Conservation (phyloP, 2,888 invertebrate species). For the Coleophora flavipennella region DNA sequence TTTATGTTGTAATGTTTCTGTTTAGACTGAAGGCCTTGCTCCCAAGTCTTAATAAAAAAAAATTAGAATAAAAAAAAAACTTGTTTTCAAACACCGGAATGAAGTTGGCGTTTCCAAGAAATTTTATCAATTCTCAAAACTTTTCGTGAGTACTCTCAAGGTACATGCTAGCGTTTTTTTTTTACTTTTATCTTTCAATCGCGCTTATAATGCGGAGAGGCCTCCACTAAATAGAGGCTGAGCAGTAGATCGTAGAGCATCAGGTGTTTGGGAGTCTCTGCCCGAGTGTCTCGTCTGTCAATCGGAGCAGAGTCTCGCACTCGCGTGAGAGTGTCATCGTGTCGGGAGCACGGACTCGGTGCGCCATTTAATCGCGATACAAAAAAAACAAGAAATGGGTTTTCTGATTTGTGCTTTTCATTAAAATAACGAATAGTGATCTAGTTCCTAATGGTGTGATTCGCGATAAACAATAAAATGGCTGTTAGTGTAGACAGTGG, state of each 20-base stretch:
- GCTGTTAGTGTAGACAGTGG: slow-evolving; percentile 35
- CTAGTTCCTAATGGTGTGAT: slow-evolving; percentile 52
- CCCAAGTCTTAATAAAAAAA: too few species aligned
- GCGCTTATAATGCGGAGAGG: neutral
- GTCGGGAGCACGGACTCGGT: slow-evolving; percentile 35
- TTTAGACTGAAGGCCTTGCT: too few species aligned
- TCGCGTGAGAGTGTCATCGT: slow-evolving; percentile 49
- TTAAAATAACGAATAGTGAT: slow-evolving; percentile 27
- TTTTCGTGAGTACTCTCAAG: slow-evolving; percentile 53
- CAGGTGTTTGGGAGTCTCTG: neutral
- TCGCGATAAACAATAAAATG: slow-evolving; percentile 38
- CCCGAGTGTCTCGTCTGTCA: neutral
- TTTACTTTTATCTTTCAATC: neutral
- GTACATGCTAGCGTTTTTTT: slow-evolving; percentile 8
- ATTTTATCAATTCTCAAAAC: slow-evolving; percentile 48
- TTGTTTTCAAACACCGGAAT: slow-evolving; percentile 21
- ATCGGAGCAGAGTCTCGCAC: neutral
- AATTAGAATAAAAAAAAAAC: too few species aligned
- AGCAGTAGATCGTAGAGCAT: neutral
- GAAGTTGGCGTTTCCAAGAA: slow-evolving; percentile 61
- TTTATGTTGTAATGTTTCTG: too few species aligned
- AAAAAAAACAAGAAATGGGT: slow-evolving; percentile 54
- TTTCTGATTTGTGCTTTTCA: slow-evolving; percentile 29
- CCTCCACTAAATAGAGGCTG: neutral
- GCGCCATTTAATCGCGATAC: slow-evolving; percentile 55